Percentiles rank a stretch among this genome's conserved stretches.
Conservation (phyloP, 2,797 vertebrate species). For the Neopelma chrysocephalum region DNA sequence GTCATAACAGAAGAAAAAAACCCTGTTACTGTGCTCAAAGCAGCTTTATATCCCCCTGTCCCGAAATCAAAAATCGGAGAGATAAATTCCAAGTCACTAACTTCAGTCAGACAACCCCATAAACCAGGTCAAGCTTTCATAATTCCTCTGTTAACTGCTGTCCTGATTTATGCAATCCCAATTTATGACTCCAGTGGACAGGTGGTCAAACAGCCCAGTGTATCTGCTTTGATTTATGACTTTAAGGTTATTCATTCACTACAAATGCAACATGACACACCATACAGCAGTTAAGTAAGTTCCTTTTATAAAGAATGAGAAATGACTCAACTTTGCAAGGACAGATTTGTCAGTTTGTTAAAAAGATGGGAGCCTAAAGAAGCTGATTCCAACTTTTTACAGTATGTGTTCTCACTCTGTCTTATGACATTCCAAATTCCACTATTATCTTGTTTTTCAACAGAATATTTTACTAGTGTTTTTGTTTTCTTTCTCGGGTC, state of each 20-base stretch:
- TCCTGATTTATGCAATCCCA: slow-evolving; percentile 14
- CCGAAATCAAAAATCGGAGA: neutral
- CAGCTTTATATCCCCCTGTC: neutral
- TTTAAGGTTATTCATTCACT: neutral
- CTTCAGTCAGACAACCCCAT: neutral
- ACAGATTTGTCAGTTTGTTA: neutral
- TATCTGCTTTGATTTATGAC: slow-evolving; percentile 7
- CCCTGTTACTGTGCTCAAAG: neutral
- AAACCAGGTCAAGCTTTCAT: slow-evolving; percentile 27
- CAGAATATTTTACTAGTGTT: neutral
- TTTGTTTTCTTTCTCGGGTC: neutral
- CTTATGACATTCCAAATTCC: neutral
- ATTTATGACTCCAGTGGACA: neutral
- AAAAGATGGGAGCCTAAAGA: neutral
- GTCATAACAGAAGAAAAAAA: neutral
- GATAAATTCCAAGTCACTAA: slow-evolving; percentile 7
- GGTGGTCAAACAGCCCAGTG: neutral
- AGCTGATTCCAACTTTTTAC: neutral
- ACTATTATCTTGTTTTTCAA: neutral
- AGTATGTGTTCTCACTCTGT: neutral
- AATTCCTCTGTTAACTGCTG: slow-evolving; percentile 6
- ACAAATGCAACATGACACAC: neutral
- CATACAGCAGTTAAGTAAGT: neutral
- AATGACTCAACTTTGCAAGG: neutral
- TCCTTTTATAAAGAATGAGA: neutral